Conservation (phyloP, 2,113 vertebrate species). For the Piliocolobus tephrosceles region DNA sequence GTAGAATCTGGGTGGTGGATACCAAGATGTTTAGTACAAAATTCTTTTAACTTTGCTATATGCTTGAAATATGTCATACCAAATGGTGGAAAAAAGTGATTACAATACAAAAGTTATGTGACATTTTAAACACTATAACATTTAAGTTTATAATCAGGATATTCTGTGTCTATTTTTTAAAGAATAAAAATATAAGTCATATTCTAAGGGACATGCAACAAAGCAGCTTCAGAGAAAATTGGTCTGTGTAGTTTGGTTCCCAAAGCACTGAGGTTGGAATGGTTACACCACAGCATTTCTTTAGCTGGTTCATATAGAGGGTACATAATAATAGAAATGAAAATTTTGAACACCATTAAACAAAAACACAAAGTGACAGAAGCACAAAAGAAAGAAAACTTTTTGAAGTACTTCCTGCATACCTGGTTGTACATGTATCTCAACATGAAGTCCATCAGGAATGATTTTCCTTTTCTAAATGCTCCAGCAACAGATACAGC, state of each 20-base stretch:
- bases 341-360: background rate
- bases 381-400: background rate
- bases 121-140: constrained; percentile 26
- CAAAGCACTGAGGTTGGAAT: background rate
- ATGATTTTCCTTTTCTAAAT: constrained; percentile 98
- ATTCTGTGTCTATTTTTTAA: background rate
- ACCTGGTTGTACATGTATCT: constrained; percentile 99
- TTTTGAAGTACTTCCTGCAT: background rate
- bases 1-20: background rate
- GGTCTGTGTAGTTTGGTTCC: background rate
- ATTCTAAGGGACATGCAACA: background rate
- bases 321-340: background rate
- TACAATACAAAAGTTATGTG: background rate
- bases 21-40: background rate
- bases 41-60: constrained; percentile 18
- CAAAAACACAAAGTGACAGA: background rate
- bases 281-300: background rate
- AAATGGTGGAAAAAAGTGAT: background rate
- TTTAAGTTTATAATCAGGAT: background rate
- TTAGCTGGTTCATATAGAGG: background rate
- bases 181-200: background rate
- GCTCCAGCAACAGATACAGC: constrained; percentile 97
- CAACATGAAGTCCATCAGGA: constrained; percentile 99
- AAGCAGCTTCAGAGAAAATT: background rate
- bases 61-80: constrained; percentile 2